Base-by-base conservation (phyloP, 2,797 vertebrate genomes). In the Hirundo rustica region DNA sequence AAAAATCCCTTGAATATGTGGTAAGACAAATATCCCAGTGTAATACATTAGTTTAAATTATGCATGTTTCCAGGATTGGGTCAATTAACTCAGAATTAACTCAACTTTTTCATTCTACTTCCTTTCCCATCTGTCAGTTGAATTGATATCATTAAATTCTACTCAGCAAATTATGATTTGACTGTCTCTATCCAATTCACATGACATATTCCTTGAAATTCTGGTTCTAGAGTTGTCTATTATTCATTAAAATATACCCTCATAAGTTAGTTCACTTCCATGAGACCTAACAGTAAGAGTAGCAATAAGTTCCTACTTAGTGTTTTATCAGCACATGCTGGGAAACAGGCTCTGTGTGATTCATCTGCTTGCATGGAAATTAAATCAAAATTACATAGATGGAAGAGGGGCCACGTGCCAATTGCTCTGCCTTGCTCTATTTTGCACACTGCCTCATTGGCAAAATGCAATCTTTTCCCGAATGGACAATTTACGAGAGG, bases 1-100 rank as follows among this genome's bases (percentile, higher is more conserved):
- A 57, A 50, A 62, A 79, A 53, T 8, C 34, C 32, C 25, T 71
- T 82, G 64, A 34, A 21, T 71, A 11, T 53, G 16, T 22, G 84
- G 5, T 34, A 89, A 85, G 72, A 68, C 21, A 88, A 82, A 92
- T 91, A 82, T 77, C 45, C 16, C n/a, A 55, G 8, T 29, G 42
- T 74, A 51, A 47, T 32, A 34, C n/a, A 21, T 74, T 51, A 26
- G 11, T 75, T 80, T 89, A 48, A 89, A 86, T 88, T 85, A 89
- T 83, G 15, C 70, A 78, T 68, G 17, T 64, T 93, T 88, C 73
- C 54, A 84, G 32, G 70, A 81, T 40, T 89, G 40, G 42, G 55
- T 86, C 74, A 86, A 83, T 92, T 92, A 92, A 91, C 55, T 86
- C 55, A 57, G 57, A 87, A 89, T 89, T 94, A 76, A 79, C 48